Percentiles rank a stretch among this genome's conserved stretches.
phyloP scores from a whole-genome alignment of 2,888 invertebrate genomes.

The Mongoloraphidia duomilia region DNA sequence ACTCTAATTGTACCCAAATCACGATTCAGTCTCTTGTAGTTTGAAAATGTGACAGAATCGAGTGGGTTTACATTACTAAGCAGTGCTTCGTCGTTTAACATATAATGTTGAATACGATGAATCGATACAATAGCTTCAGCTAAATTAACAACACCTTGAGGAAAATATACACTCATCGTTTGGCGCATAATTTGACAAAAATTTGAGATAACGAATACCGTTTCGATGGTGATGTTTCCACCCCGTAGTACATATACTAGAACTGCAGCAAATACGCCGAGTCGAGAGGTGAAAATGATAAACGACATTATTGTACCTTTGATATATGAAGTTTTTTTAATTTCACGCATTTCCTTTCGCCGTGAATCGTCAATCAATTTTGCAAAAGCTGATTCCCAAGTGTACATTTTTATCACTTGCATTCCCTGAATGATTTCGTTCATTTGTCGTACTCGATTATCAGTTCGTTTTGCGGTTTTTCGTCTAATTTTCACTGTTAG shows the following conservation, averaged over 20 bases:
- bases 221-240: conserved; percentile 28
- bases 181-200: conserved; percentile 48
- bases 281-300: conserved; percentile 58
- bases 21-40: not conserved
- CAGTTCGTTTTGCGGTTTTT: conserved; percentile 61
- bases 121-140: conserved; percentile 45
- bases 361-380: conserved; percentile 46
- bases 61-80: conserved; percentile 23
- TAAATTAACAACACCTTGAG: conserved; percentile 40
- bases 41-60: conserved; percentile 15
- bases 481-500: conserved; percentile 33
- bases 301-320: conserved; percentile 52
- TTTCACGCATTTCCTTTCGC: conserved; percentile 37
- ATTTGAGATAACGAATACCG: conserved; percentile 39
- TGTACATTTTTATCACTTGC: conserved; percentile 88
- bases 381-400: conserved; percentile 80
- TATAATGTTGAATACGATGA: conserved; percentile 22
- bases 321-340: conserved; percentile 44
- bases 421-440: conserved; percentile 81
- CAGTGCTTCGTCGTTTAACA: conserved; percentile 21
- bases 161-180: conserved; percentile 43
- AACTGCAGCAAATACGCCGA: conserved; percentile 53
- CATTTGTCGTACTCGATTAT: conserved; percentile 71
- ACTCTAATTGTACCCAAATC: conserved; percentile 11
- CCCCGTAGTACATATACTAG: conserved; percentile 35